phyloP scores from a whole-genome alignment of 2,888 invertebrate genomes.

The Monopis laevigella region DNA sequence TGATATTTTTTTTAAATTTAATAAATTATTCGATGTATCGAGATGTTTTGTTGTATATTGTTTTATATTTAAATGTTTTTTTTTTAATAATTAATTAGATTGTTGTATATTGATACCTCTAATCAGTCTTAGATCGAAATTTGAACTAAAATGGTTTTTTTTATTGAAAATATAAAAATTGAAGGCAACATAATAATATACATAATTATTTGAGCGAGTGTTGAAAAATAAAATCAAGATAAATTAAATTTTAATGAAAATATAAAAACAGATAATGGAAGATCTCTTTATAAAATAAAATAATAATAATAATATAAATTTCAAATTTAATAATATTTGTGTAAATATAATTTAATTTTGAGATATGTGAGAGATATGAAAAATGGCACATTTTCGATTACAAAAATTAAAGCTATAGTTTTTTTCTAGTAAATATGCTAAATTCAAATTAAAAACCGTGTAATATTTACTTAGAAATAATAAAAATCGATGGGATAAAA shows the following conservation, averaged over 20 bases:
- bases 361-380: conserved; percentile 11
- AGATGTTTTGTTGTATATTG: too few relatives aligned
- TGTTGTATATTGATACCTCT: conserved; percentile 26
- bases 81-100: too few relatives aligned
- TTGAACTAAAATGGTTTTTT: conserved; percentile 21
- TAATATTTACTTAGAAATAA: too few relatives aligned
- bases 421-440: too few relatives aligned
- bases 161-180: conserved; percentile 17
- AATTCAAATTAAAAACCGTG: too few relatives aligned
- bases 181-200: background rate
- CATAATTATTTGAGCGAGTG: conserved; percentile 1
- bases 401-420: conserved; percentile 39
- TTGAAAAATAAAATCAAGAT: background rate
- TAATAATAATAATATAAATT: background rate
- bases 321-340: background rate
- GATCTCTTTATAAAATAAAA: background rate
- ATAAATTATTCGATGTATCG: background rate
- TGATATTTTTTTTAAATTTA: conserved; percentile 1
- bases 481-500: too few relatives aligned
- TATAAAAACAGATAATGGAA: too few relatives aligned
- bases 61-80: too few relatives aligned
- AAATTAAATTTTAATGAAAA: conserved; percentile 1
- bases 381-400: conserved; percentile 35
- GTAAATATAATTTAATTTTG: background rate
- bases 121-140: conserved; percentile 61